Evolutionary conservation across 2,113 vertebrate species (phyloP).

Genomic region (Grammomys dolichurus): DNA sequence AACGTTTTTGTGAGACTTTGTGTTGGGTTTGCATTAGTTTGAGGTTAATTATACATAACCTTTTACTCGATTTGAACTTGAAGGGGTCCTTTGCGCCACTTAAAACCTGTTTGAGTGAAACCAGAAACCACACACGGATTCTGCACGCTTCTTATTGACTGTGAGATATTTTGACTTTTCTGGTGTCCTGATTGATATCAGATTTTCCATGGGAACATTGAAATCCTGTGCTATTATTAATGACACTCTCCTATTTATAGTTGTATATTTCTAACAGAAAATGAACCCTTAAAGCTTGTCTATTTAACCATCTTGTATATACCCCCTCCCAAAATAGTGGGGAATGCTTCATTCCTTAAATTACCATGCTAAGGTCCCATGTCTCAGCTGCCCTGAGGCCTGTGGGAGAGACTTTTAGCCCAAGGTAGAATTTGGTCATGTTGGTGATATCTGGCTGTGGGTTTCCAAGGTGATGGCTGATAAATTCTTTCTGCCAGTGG

Average conservation of each 20-base stretch:
- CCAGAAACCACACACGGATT: neutral
- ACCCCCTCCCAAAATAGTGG: neutral
- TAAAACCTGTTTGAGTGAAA: neutral
- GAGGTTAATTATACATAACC: neutral
- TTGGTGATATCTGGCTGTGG: neutral
- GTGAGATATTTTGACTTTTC: neutral
- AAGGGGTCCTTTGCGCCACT: neutral
- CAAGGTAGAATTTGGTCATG: neutral
- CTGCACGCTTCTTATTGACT: neutral
- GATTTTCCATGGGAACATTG: neutral
- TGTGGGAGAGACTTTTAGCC: neutral
- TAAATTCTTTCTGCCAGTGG: neutral
- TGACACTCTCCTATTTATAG: neutral
- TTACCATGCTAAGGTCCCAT: neutral
- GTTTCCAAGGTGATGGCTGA: neutral
- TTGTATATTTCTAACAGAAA: slow-evolving; percentile 2
- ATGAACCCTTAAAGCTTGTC: neutral
- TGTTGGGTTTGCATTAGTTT: neutral
- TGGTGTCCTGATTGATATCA: neutral
- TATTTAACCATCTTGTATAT: neutral
- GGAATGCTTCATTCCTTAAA: neutral
- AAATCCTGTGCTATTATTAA: neutral
- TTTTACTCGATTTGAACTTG: neutral
- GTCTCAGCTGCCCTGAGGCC: neutral
- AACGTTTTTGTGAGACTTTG: neutral